phyloP scores from a whole-genome alignment of 1,140 invertebrate species.

The Phenacoccus solenopsis region DNA sequence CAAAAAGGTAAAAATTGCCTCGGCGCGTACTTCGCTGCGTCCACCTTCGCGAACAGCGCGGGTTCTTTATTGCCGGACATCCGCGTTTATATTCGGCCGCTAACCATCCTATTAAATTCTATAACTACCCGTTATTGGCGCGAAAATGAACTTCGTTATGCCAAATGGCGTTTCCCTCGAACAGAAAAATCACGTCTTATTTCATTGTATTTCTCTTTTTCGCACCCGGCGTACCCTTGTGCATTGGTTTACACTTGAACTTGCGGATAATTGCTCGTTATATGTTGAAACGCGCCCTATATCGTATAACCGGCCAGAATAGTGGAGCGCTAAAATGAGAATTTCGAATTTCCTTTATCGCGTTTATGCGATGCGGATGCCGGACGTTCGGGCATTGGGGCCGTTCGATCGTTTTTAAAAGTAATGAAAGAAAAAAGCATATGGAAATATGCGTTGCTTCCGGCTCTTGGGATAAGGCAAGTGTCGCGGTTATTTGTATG shows the following conservation, averaged over 20 bases:
- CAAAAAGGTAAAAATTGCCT: slow-evolving; percentile 6
- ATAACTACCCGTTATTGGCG: neutral
- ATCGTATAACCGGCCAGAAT: neutral
- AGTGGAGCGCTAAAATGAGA: neutral
- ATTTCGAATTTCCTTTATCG: neutral
- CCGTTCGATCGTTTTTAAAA: too few species aligned
- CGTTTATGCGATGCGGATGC: too few species aligned
- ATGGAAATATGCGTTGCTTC: too few species aligned
- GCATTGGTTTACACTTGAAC: neutral
- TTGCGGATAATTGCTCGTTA: neutral
- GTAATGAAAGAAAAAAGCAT: too few species aligned
- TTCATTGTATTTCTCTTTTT: neutral
- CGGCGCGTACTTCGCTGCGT: neutral
- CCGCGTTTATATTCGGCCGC: slow-evolving; percentile 9
- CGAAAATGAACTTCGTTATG: slow-evolving; percentile 15
- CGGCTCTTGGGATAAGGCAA: too few species aligned
- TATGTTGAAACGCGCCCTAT: neutral
- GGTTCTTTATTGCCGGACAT: slow-evolving; percentile 16
- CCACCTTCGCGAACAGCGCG: neutral
- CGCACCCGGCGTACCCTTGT: neutral
- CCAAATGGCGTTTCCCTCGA: neutral
- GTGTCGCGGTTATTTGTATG: too few species aligned
- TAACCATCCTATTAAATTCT: slow-evolving; percentile 15
- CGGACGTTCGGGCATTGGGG: too few species aligned
- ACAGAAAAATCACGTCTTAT: neutral